Conservation (phyloP, 2,888 invertebrate genomes). For the Sepiola atlantica region DNA sequence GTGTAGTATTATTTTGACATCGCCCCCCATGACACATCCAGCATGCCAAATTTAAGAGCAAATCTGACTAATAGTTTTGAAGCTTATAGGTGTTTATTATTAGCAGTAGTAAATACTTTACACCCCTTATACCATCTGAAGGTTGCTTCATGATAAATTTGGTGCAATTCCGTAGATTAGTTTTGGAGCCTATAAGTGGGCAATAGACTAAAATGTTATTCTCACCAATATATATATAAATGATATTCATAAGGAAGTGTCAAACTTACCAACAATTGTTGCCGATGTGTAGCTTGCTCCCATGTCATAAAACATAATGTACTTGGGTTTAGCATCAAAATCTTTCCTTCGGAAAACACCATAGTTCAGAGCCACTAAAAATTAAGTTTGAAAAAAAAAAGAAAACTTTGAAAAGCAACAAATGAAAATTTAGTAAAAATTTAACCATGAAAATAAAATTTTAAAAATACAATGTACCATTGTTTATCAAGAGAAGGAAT, state of each 20-base stretch:
- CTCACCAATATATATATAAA: not conserved
- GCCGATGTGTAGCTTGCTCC: slow-evolving; percentile 95
- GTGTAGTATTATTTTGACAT: no score
- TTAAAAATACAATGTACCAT: not conserved
- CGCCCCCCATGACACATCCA: no score
- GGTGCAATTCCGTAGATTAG: no score
- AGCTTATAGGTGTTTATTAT: no score
- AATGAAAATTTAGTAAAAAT: not conserved
- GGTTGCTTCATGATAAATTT: no score
- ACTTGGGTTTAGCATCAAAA: slow-evolving; percentile 91
- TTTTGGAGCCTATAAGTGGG: no score
- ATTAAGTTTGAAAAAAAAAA: slow-evolving; percentile 35
- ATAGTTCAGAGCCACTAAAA: slow-evolving; percentile 92
- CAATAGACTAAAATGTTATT: not conserved
- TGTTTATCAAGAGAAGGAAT: no score
- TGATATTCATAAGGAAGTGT: not conserved
- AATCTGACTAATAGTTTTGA: no score
- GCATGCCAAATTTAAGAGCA: no score
- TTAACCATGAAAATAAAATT: not conserved
- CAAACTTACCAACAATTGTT: slow-evolving; percentile 84
- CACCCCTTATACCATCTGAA: no score
- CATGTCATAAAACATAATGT: slow-evolving; percentile 98
- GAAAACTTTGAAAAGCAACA: not conserved
- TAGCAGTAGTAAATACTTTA: no score
- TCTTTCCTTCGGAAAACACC: slow-evolving; percentile 94